A percentile compares a stretch with the other conserved stretches of the same genome.
phyloP scores from a whole-genome alignment of 2,797 vertebrate species.

The Paramormyrops hopkinsi region DNA sequence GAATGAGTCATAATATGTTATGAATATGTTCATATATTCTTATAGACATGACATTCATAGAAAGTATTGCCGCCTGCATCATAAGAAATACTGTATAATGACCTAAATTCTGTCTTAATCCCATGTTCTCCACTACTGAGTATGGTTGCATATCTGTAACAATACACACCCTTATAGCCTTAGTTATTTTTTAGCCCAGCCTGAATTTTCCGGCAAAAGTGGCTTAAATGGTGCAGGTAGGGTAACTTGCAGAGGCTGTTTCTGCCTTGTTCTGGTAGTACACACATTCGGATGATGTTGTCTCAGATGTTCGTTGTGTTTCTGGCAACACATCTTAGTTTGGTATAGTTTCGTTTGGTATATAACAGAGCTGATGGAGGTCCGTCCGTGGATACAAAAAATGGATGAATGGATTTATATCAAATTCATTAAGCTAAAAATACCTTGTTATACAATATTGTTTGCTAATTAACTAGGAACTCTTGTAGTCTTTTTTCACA shows the following conservation, averaged over 20 bases:
- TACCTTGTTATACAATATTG: not conserved
- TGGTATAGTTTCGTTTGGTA: not conserved
- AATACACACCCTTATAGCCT: not conserved
- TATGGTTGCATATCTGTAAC: too few species aligned
- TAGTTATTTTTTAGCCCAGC: not conserved
- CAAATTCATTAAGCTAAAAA: not conserved
- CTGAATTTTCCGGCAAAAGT: not conserved
- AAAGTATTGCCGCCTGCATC: too few species aligned
- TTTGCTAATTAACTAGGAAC: conserved; percentile 6
- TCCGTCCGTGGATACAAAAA: not conserved
- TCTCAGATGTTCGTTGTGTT: not conserved
- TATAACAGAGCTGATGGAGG: not conserved
- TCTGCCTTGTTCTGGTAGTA: not conserved
- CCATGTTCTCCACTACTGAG: too few species aligned
- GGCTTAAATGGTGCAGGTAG: not conserved
- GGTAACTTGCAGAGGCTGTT: not conserved
- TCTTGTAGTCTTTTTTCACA: not conserved
- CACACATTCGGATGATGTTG: not conserved
- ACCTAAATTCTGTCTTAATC: too few species aligned
- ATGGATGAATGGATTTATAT: not conserved
- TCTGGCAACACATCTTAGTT: not conserved
- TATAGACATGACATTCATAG: not conserved
- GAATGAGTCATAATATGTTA: not conserved
- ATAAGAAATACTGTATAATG: too few species aligned
- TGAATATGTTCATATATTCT: not conserved